Conservation (phyloP, 2,797 vertebrate species). For the Sparidentex hasta region DNA sequence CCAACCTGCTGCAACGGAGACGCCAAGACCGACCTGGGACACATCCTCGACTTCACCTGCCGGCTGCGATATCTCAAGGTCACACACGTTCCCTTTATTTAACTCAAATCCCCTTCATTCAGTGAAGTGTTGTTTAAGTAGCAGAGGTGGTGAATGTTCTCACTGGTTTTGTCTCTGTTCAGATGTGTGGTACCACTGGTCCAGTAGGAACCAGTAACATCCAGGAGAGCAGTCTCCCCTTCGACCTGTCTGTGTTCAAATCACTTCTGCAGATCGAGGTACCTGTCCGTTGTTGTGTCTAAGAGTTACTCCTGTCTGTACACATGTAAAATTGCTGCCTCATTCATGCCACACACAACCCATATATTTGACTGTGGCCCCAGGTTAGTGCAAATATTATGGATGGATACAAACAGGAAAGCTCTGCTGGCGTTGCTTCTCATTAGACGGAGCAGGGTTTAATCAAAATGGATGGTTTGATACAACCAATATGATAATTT, state of each 20-base stretch:
- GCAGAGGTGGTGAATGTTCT: background rate
- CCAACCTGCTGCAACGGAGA: conserved; percentile 95
- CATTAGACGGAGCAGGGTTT: background rate
- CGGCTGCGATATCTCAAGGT: conserved; percentile 98
- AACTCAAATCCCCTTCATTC: background rate
- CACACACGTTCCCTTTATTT: background rate
- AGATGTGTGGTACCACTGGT: conserved; percentile 92
- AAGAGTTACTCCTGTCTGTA: background rate
- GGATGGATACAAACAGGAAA: too few relatives aligned
- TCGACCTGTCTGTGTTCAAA: conserved; percentile 96
- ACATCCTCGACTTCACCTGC: conserved; percentile 98
- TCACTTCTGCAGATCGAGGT: conserved; percentile 97
- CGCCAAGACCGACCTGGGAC: conserved; percentile 95
- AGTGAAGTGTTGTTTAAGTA: background rate
- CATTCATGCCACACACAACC: background rate
- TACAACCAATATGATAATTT: background rate
- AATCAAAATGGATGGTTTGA: background rate
- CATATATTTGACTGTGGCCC: background rate
- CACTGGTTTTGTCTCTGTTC: conserved; percentile 35
- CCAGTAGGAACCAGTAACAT: conserved; percentile 96
- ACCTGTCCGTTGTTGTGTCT: conserved; percentile 13
- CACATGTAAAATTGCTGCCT: background rate
- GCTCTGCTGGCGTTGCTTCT: background rate
- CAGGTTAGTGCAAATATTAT: background rate
- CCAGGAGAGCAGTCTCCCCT: conserved; percentile 91